Percentiles rank a stretch among this genome's conserved stretches.
These are phyloP conservation scores for Taxidea taxus DNA, from an alignment of 2,113 vertebrate species.

Conservation along the genomic window DNA sequence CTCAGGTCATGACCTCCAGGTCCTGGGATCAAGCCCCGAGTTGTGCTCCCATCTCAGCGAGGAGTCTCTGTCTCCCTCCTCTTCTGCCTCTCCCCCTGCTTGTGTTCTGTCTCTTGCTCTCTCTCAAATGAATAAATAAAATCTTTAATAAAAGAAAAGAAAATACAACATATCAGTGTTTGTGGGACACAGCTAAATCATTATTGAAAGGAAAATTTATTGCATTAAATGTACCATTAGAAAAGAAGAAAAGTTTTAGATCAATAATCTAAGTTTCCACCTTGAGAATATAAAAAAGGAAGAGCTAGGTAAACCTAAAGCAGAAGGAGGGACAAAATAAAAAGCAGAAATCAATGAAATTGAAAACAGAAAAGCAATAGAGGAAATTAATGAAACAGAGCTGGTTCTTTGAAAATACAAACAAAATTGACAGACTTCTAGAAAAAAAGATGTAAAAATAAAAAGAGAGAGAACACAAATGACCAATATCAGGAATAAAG, in stretches of 20 bases:
- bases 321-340: background rate
- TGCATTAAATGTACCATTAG: background rate
- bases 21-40: too few relatives aligned
- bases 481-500: background rate
- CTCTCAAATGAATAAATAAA: too few relatives aligned
- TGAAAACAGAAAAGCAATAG: background rate
- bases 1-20: too few relatives aligned
- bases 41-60: too few relatives aligned
- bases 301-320: background rate
- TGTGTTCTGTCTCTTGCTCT: too few relatives aligned
- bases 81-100: too few relatives aligned
- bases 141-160: too few relatives aligned
- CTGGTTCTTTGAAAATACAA: background rate
- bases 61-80: too few relatives aligned
- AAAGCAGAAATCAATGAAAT: background rate
- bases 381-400: background rate
- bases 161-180: background rate
- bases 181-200: background rate
- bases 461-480: background rate
- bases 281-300: background rate
- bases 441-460: background rate
- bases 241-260: background rate
- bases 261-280: background rate
- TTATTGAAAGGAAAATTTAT: background rate
- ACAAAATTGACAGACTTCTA: background rate